Evolutionary conservation across 2,113 vertebrate genomes (phyloP), one percentile per base, ranked within the genome.

Genomic region (Phrynocephalus versicolor): DNA sequence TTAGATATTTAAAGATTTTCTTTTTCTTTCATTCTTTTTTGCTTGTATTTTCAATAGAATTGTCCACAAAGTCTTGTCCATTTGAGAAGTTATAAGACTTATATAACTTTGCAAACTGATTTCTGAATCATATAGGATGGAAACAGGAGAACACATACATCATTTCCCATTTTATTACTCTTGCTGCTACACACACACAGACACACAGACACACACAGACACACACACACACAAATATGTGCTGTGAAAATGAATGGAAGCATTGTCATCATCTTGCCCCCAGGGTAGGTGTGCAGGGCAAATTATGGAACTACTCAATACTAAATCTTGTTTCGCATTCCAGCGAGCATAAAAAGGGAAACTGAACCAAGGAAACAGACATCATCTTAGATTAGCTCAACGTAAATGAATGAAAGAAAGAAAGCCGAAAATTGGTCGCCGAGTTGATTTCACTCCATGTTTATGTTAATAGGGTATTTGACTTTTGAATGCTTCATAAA

Each of bases 401-500:
- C 83, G 1, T 79, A 94, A 94, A 92, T 79, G 94, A 91, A 95
- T 95, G 94, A 93, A 95, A 93, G 94, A 89, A 96, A 93, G 95
- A 9, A 95, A 94, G 95, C 93, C 90, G 93, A 95, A 97, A 96
- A 96, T 95, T 95, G 94, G 94, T 91, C 83, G 95, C 95, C 93
- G 95, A 96, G 94, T 96, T 96, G 96, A 95, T 97, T 96, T 96
- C 95, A 91, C 94, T 95, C 90, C 95, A 93, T 96, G 96, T 96
- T 97, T 97, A 96, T 97, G 96, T 96, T 97, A 97, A 97, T 96
- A 95, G 95, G 96, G 94, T 95, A 95, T 97, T 96, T 97, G 96
- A 97, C 97, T 97, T 97, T 95, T 97, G 96, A 97, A 97, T 96
- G 97, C 96, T 97, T 97, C 97, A 97, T 97, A 97, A 97, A 97